Base-by-base conservation (phyloP, 64 coral and sea anemone species). In the Stichodactyla helianthus region DNA sequence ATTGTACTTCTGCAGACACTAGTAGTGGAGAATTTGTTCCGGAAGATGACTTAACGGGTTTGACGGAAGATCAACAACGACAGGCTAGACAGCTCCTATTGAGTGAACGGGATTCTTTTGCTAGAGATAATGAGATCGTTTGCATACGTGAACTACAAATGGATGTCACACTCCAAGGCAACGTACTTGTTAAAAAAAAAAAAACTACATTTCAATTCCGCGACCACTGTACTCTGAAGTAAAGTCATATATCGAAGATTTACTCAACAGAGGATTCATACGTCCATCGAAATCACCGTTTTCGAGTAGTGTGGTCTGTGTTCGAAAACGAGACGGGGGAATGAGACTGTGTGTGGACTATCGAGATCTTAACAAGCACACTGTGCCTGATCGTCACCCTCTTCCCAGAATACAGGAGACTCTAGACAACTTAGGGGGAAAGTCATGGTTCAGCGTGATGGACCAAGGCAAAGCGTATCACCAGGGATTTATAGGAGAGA, bases 391-490 rank as follows among this genome's bases (percentile, higher is more conserved):
- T 62, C 87, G 54, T 51, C 87, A 88, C 31, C 87, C 87, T 6
- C 79, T 88, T 10, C 87, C 77, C 25, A 51, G 87, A 20, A 82
- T 88, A 61, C 87, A 88, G 35, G 87, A 89, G 53, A 82, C 79
- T 12, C 87, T 89, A 16, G 87, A 89, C 51, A 89, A 80, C 58
- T 56, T 89, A 51, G 79, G 87, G 20, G 87, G 87, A 56, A 89
- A 89, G 50, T 51, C 87, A 23, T 89, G 79, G 87, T 88, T 88
- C 55, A 82, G 77, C 25, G 51, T 82, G 5, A 27, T 88, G 26
- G 77, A 88, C 50, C 87, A 88, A 44, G 87, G 87, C 7, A 88
- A 88, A 50, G 87, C 87, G 7, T 88, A 88, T 53, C 87, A 88
- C 54, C 87, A 88, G 31, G 77, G 77, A 5, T 88, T 88, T 51